A percentile compares a stretch with the other conserved stretches of the same genome.
Conservation (phyloP, 2,888 invertebrate species). For the Philaethria dido region DNA sequence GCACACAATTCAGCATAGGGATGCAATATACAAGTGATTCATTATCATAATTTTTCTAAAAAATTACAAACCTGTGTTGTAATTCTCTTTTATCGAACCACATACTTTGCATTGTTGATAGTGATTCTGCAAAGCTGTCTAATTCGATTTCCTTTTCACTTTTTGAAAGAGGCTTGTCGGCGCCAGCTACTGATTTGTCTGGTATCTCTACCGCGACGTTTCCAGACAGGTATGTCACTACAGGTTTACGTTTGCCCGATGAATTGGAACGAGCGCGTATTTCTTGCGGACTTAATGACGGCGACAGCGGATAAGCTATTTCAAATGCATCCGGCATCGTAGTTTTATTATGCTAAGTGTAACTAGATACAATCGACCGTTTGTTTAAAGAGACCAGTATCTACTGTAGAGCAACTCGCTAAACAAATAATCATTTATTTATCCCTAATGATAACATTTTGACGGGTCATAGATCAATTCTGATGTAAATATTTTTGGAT, state of each 20-base stretch:
- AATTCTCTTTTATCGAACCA: conserved; percentile 84
- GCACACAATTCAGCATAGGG: background rate
- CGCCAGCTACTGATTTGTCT: conserved; percentile 72
- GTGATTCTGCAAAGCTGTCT: conserved; percentile 83
- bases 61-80: conserved; percentile 82
- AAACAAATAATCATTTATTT: conserved; percentile 62
- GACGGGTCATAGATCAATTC: conserved; percentile 56
- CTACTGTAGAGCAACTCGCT: conserved; percentile 47
- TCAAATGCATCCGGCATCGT: conserved; percentile 85
- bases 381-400: conserved; percentile 34
- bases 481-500: conserved; percentile 64
- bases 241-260: conserved; percentile 68
- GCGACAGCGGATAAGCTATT: conserved; percentile 80
- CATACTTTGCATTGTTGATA: conserved; percentile 70
- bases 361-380: conserved; percentile 26
- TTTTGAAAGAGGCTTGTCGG: conserved; percentile 66
- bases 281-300: conserved; percentile 76
- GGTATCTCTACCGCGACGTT: conserved; percentile 75
- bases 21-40: background rate
- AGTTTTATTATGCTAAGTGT: conserved; percentile 18
- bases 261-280: conserved; percentile 85
- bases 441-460: conserved; percentile 70
- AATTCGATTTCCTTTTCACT: conserved; percentile 78
- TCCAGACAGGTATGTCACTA: conserved; percentile 69
- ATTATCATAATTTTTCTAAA: background rate